These are phyloP conservation scores for Myiothlypis chrysogaster DNA, from an alignment of 2,797 vertebrate species.

Conservation along the genomic window DNA sequence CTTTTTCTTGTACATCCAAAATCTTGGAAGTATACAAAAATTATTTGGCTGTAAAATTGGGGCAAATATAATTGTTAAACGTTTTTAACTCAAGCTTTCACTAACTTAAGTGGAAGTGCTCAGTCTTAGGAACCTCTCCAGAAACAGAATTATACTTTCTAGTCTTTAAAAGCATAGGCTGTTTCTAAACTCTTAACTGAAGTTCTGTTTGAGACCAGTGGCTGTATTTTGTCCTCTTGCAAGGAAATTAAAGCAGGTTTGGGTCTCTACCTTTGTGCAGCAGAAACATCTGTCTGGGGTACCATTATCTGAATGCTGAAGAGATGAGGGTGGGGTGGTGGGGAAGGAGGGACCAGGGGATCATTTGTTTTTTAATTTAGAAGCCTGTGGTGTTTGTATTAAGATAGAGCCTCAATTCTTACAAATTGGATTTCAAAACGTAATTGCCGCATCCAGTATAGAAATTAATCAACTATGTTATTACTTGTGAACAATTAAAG, in stretches of 20 bases:
- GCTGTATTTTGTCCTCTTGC: background rate
- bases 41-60: background rate
- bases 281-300: background rate
- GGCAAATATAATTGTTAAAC: background rate
- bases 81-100: background rate
- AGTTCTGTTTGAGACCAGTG: background rate
- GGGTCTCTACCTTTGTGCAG: background rate
- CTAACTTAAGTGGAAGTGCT: background rate
- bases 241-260: background rate
- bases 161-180: background rate
- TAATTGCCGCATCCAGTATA: constrained; percentile 41
- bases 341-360: background rate
- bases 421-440: constrained; percentile 47
- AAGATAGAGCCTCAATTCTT: background rate
- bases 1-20: background rate
- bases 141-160: background rate
- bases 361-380: constrained; percentile 1
- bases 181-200: background rate
- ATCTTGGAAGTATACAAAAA: background rate
- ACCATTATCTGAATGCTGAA: background rate
- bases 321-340: background rate
- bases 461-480: constrained; percentile 56
- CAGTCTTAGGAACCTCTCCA: background rate
- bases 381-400: background rate
- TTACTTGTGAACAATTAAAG: constrained; percentile 54